Evolutionary conservation across 2,888 invertebrate genomes (phyloP), one percentile per base, ranked within the genome.

Genomic region (Rhimphoctona megacephalus): DNA sequence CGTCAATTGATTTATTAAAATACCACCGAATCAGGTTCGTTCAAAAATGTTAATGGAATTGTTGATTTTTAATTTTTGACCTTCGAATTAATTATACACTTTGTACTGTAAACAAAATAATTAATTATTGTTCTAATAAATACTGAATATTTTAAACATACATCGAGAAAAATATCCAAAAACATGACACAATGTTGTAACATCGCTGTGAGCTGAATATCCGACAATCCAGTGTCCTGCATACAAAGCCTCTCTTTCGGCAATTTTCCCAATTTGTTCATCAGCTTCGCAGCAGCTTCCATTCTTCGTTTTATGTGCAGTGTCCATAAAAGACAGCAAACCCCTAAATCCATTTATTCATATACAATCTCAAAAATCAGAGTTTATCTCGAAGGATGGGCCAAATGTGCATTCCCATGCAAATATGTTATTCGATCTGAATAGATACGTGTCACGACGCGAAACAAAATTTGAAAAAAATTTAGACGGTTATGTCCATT

Each of bases 311-410:
- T 97, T n/a, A 99, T 95, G 91, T 98, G 98, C 78, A 98, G 97
- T 77, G 97, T 97, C 99, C 99, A 99, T 89, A 98, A 95, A 92
- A 99, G 96, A 87, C 97, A 97, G 91, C 97, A 97, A 77, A 98
- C 95, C 11, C 99, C 98, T 95, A 33, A 70, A 70, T 30, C 64
- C 25, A 17, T 9, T 8, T 33, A 49, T 30, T 19, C 19, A 11
- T 19, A 36, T 36, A 89, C 9, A 43, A 43, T 43, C 36, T 36
- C 6, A 1, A 36, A 36, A 36, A 36, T 36, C 36, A 6, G 36
- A 36, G 36, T n/a, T n/a, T n/a, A n/a, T n/a, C n/a, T n/a, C 36
- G 36, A 36, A 36, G 36, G 0, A 36, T 36, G 36, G 3, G 36
- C 6, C 36, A 6, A 36, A 6, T 36, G 36, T 36, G 6, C 36